Evolutionary conservation across 2,888 invertebrate species (phyloP).

Genomic region (Bellardia bayeri): DNA sequence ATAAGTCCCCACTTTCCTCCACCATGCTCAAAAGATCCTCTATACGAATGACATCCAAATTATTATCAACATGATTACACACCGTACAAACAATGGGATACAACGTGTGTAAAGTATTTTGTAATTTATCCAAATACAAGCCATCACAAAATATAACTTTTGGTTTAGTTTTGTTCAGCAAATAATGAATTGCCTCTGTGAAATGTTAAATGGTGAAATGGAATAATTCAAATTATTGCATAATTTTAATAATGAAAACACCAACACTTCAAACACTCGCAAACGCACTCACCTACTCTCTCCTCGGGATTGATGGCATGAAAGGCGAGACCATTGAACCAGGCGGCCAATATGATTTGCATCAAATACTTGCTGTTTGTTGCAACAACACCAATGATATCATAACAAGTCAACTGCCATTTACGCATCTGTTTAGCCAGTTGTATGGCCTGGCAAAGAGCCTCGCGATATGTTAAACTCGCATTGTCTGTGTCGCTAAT

Average conservation of each 20-base stretch:
- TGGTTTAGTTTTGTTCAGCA: constrained; percentile 77
- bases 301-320: constrained; percentile 77
- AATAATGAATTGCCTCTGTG: constrained; percentile 40
- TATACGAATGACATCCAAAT: constrained; percentile 20
- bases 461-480: constrained; percentile 74
- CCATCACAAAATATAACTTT: constrained; percentile 78
- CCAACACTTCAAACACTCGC: constrained; percentile 30
- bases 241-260: constrained; percentile 10
- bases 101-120: constrained; percentile 48
- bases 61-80: constrained; percentile 20
- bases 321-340: constrained; percentile 78
- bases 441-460: constrained; percentile 76
- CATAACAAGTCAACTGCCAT: constrained; percentile 72
- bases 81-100: constrained; percentile 37
- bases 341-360: constrained; percentile 77
- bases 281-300: constrained; percentile 74
- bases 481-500: constrained; percentile 77
- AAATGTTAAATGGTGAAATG: constrained; percentile 8
- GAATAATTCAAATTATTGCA: constrained; percentile 35
- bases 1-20: neutral
- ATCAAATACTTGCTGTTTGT: constrained; percentile 77
- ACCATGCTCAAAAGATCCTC: neutral
- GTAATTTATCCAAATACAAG: constrained; percentile 72
- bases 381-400: constrained; percentile 78
- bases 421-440: constrained; percentile 75